Conservation (phyloP, 2,888 invertebrate genomes). For the Dendrolimus pini region DNA sequence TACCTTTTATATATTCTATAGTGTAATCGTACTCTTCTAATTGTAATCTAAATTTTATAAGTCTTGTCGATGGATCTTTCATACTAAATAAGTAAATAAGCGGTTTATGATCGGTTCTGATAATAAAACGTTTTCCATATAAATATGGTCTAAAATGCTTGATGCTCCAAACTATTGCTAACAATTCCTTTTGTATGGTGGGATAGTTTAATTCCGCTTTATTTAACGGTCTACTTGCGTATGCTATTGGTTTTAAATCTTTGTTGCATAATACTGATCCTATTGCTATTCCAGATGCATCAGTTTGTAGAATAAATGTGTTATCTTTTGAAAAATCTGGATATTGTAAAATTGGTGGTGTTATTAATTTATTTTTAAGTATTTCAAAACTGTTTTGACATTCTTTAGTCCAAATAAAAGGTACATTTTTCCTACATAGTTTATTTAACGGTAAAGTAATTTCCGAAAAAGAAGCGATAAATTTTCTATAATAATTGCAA, state of each 20-base stretch:
- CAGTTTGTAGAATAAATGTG: not conserved
- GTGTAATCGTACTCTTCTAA: not conserved
- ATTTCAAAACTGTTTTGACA: too few relatives aligned
- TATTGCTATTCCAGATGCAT: not conserved
- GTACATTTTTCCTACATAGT: too few relatives aligned
- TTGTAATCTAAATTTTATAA: not conserved
- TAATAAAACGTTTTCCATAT: not conserved
- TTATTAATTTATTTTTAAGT: too few relatives aligned
- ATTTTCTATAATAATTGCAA: too few relatives aligned
- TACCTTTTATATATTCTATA: not conserved
- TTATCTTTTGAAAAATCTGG: not conserved
- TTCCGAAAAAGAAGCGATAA: too few relatives aligned
- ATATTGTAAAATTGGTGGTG: too few relatives aligned
- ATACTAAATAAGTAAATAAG: not conserved
- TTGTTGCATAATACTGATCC: not conserved
- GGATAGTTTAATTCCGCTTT: conserved; percentile 6
- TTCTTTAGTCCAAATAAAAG: too few relatives aligned
- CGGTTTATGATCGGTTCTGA: not conserved
- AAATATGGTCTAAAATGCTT: conserved; percentile 3
- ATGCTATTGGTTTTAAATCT: not conserved
- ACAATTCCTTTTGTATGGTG: conserved; percentile 9
- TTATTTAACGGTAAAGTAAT: too few relatives aligned
- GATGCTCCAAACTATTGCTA: too few relatives aligned
- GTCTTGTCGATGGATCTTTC: not conserved
- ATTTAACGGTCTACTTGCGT: not conserved